Evolutionary conservation across 2,113 vertebrate species (phyloP).

Genomic region (Ptilorrhoa leucosticta): DNA sequence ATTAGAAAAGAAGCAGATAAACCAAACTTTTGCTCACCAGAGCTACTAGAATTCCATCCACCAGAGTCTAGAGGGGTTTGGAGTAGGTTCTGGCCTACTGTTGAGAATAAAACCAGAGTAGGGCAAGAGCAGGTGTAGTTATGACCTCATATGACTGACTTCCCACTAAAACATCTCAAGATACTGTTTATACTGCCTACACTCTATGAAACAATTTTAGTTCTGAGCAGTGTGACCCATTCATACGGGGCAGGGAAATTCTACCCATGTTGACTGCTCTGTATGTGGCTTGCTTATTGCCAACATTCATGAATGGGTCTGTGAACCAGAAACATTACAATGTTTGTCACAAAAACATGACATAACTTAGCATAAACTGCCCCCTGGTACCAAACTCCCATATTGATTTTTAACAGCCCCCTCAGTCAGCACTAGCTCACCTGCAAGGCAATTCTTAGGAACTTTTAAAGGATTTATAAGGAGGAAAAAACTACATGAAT

Average conservation of each 20-base stretch:
- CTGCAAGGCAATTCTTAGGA: background rate
- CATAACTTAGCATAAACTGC: background rate
- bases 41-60: background rate
- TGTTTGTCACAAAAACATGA: background rate
- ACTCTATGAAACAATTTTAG: background rate
- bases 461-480: background rate
- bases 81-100: background rate
- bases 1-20: background rate
- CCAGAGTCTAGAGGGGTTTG: background rate
- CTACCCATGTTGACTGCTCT: background rate
- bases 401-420: background rate
- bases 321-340: background rate
- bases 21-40: fast-evolving
- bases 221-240: background rate
- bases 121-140: background rate
- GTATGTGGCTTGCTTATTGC: background rate
- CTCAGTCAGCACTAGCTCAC: background rate
- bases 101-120: background rate
- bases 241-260: background rate
- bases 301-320: background rate
- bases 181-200: background rate
- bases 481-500: background rate
- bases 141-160: background rate
- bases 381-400: background rate
- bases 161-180: background rate